phyloP scores from a whole-genome alignment of 2,888 invertebrate species.

The Bellardia bayeri region DNA sequence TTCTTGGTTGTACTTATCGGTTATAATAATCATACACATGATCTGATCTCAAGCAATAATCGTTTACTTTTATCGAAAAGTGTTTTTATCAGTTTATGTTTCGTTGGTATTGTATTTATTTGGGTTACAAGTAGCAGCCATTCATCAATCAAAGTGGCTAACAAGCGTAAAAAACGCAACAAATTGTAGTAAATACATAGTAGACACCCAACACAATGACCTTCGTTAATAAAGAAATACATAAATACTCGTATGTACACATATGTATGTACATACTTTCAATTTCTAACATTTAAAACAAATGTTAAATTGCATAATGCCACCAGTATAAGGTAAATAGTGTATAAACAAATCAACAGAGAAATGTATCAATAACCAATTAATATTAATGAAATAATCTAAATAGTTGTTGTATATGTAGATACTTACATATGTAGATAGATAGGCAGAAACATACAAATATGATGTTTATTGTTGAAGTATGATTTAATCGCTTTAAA shows the following conservation, averaged over 20 bases:
- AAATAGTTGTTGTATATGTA: not conserved
- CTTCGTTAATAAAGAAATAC: conserved; percentile 34
- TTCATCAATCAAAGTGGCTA: conserved; percentile 47
- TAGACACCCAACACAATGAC: conserved; percentile 35
- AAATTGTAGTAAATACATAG: not conserved
- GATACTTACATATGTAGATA: not conserved
- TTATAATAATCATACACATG: conserved; percentile 5
- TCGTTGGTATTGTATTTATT: conserved; percentile 3
- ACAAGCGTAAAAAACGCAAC: conserved; percentile 38
- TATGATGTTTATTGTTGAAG: not conserved
- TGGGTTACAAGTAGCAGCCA: conserved; percentile 43
- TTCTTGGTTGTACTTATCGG: not conserved
- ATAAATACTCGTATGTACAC: too few species aligned
- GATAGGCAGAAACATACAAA: not conserved
- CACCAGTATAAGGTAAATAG: not conserved
- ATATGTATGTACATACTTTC: conserved; percentile 25
- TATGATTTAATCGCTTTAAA: conserved; percentile 1
- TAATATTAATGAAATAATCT: not conserved
- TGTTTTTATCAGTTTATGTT: not conserved
- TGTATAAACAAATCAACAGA: not conserved
- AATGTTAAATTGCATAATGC: conserved; percentile 27
- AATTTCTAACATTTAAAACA: conserved; percentile 32
- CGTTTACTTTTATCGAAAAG: not conserved
- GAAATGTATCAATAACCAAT: conserved; percentile 7
- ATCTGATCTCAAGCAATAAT: not conserved